Evolutionary conservation across 2,113 vertebrate species (phyloP).

Genomic region (Oreochromis aureus): DNA sequence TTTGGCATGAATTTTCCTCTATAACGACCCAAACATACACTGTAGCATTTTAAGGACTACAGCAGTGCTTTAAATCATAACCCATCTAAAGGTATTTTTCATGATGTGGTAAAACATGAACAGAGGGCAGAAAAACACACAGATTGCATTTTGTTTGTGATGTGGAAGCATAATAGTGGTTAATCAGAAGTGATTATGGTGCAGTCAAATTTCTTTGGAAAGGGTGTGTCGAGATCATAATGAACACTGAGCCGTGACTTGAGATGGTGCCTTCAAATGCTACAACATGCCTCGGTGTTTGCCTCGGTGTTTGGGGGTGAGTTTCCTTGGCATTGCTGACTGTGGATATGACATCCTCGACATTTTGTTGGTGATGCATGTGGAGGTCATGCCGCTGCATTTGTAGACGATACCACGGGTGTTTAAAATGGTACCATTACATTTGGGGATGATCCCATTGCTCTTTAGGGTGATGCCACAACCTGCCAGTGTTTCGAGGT

Average conservation of each 20-base stretch:
- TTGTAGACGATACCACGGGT: background rate
- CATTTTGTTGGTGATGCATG: background rate
- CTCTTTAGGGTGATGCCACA: background rate
- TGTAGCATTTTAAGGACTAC: background rate
- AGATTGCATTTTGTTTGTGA: background rate
- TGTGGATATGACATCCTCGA: background rate
- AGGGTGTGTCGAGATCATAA: background rate
- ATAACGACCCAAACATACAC: rapidly evolving
- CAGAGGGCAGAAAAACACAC: background rate
- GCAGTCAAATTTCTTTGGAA: background rate
- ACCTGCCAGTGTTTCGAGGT: background rate
- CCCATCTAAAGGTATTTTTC: background rate
- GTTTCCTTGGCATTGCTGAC: background rate
- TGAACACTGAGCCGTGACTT: background rate
- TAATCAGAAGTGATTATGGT: background rate
- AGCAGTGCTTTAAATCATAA: background rate
- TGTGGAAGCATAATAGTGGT: background rate
- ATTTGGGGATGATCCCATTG: background rate
- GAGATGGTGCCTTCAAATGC: background rate
- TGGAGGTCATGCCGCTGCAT: background rate
- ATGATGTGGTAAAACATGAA: background rate
- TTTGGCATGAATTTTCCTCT: background rate
- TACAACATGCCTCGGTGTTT: background rate
- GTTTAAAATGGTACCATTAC: background rate
- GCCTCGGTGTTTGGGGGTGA: rapidly evolving